Evolutionary conservation across 2,113 vertebrate species (phyloP).

Genomic region (Indicator indicator): DNA sequence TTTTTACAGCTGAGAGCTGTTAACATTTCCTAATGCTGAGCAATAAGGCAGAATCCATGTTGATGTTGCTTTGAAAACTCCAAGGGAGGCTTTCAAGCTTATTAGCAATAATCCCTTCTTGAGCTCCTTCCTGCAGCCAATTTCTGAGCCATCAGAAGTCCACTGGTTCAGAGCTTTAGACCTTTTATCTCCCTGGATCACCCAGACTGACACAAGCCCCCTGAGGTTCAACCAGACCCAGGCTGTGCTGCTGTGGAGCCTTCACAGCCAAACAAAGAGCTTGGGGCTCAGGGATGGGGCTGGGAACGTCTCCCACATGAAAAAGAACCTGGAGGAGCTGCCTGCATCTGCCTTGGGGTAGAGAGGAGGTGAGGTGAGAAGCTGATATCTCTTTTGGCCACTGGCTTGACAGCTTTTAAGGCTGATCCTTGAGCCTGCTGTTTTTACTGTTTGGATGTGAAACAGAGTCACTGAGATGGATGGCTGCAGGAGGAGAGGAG

Average conservation of each 20-base stretch:
- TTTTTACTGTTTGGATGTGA: constrained; percentile 37
- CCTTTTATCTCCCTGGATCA: not conserved
- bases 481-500: not conserved
- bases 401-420: constrained; percentile 46
- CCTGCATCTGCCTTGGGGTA: constrained; percentile 27
- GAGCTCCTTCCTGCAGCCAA: not conserved
- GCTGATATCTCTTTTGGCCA: constrained; percentile 52
- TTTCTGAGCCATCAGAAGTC: not conserved
- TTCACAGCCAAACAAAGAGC: not conserved
- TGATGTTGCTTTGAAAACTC: constrained; percentile 8
- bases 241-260: rapidly evolving
- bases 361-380: constrained; percentile 27
- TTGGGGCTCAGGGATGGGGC: not conserved
- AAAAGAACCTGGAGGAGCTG: constrained; percentile 1
- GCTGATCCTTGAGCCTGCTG: constrained; percentile 36
- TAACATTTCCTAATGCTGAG: not conserved
- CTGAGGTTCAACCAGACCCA: not conserved
- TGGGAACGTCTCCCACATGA: constrained; percentile 35
- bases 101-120: not conserved
- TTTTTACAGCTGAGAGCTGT: not conserved
- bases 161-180: not conserved
- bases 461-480: constrained; percentile 15
- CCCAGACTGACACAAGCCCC: not conserved
- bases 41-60: constrained; percentile 9
- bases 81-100: not conserved